Base-by-base conservation (phyloP, 2,797 vertebrate genomes). In the Hozukius guyotensis region DNA sequence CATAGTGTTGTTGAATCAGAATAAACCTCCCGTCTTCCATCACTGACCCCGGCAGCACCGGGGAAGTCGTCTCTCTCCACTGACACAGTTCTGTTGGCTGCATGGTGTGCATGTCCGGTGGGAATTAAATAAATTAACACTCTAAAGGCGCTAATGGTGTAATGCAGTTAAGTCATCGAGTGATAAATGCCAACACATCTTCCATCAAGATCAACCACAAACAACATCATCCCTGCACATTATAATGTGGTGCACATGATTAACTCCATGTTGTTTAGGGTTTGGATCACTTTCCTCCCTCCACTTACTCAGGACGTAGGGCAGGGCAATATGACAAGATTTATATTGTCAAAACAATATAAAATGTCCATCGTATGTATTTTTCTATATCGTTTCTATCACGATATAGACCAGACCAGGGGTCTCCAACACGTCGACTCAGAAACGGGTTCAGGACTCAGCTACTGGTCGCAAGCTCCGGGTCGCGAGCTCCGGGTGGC, bases 61-160 rank as follows among this genome's bases (percentile, higher is more conserved):
- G 31, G 13, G 31, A 67, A 72, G 68, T 72, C 27, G 4, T 8
- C 29, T 38, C 42, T n/a, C 38, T 72, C 65, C 34, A 2, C 73
- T 20, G 8, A 55, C 73, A 27, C 6, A 1, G 31, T 36, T 53
- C 20, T 46, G 52, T 31, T 78, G 70, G 55, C 32, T 59, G 31
- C 31, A 9, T 3, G 4, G 69, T 31, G 46, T 1, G 1, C 64
- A 46, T 61, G 42, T 80, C 71, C 53, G 8, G 53, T 12, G 57
- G 78, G 72, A 84, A 84, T 83, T 55, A 74, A 80, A 85, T 66
- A 83, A 79, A 87, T 82, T 72, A 81, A 78, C 68, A 79, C 81
- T 82, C 63, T 27, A 9, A 72, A 80, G 83, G 81, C 38, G 69
- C 81, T 83, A 82, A 86, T 73, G 76, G 76, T 8, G 25, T 83